Base-by-base conservation (phyloP, 2,113 vertebrate species). In the Cochlearius cochlearius region DNA sequence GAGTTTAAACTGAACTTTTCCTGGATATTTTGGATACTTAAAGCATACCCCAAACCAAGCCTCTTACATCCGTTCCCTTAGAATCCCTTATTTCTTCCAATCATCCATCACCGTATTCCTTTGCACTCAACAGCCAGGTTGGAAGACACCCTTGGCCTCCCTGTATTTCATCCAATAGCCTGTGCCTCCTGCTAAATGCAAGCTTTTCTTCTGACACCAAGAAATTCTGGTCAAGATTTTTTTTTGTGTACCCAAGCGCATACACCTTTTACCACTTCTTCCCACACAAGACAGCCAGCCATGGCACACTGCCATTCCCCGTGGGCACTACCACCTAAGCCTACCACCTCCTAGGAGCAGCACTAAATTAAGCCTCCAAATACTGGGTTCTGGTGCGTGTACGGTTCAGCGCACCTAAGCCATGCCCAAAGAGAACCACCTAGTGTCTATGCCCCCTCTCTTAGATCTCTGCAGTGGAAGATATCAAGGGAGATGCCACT, bases 301-400 rank as follows among this genome's bases (percentile, higher is more conserved):
- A 8, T 0, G 5, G 36, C 55, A 73, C 45, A 5, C 45, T 5
- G 27, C 60, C 36, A 9, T 10, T 86, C 47, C 55, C 73, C 22
- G 12, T 3, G 22, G 41, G 13, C 21, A 30, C 30, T 19, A 12
- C 5, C 43, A 50, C 39, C 53, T 12, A 19, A 10, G 36, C 41
- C 39, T 11, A n/a, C 26, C 29, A 69, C 29, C 19, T 86, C 72
- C 55, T 10, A 39, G 58, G 11, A 88, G 38, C n/a, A 43, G 66
- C 11, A 17, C n/a, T 19, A 56, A 41, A 87, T 11, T 26, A 72
- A 73, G 16, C 27, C n/a, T 47, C 41, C 39, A 60, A 18, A 50
- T 7, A 8, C 0, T 7, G 18, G 32, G 8, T 20, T 64, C 21
- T 50, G 43, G 7, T 12, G 49, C 12, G 7, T 1, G 3, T 3